Evolutionary conservation across 2,888 invertebrate species (phyloP).

Genomic region (Drosophila fulvimacula): DNA sequence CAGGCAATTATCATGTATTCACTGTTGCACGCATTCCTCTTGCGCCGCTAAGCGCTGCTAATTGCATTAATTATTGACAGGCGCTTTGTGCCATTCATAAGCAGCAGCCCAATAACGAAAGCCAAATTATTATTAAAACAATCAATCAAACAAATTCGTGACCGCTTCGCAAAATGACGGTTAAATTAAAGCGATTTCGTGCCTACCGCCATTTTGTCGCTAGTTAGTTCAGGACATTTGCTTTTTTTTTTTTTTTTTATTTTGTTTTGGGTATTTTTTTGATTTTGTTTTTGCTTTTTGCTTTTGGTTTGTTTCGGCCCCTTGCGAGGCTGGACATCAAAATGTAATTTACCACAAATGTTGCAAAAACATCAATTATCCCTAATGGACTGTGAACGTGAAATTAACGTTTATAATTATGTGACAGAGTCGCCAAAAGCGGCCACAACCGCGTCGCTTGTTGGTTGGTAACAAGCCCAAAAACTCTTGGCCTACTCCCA

Average conservation of each 20-base stretch:
- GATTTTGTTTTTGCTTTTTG: conserved; percentile 10
- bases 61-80: conserved; percentile 64
- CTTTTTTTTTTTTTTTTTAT: background rate
- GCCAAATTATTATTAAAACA: conserved; percentile 51
- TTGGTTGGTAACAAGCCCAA: conserved; percentile 2
- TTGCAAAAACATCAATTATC: conserved; percentile 80
- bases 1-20: conserved; percentile 52
- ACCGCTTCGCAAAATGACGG: conserved; percentile 41
- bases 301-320: conserved; percentile 12
- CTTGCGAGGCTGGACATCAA: conserved; percentile 60
- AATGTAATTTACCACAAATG: conserved; percentile 80
- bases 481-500: conserved; percentile 24
- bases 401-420: conserved; percentile 81
- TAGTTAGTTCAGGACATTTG: conserved; percentile 29
- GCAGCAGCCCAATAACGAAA: conserved; percentile 21
- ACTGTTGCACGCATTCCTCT: conserved; percentile 7
- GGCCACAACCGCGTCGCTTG: conserved; percentile 19
- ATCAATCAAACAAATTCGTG: conserved; percentile 69
- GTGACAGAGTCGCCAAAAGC: conserved; percentile 66
- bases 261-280: conserved; percentile 12
- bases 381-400: conserved; percentile 79
- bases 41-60: conserved; percentile 55
- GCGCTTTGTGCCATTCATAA: conserved; percentile 37
- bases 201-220: conserved; percentile 44
- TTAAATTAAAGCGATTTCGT: conserved; percentile 48